Percentiles rank a stretch among this genome's conserved stretches.
Conservation (phyloP, 2,113 vertebrate species). For the Gymnorhina tibicen region DNA sequence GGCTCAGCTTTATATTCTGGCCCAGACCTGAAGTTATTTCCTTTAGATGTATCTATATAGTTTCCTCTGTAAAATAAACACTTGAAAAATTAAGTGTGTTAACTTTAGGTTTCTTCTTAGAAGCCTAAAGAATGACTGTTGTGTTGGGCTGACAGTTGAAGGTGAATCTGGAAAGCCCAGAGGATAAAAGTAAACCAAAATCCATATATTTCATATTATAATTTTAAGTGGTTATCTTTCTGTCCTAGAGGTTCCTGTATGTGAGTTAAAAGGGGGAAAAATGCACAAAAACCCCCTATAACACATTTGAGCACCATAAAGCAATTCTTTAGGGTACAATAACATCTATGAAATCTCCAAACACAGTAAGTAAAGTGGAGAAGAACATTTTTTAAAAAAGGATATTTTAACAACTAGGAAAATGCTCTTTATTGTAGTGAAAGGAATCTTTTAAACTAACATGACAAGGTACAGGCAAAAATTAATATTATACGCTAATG, state of each 20-base stretch:
- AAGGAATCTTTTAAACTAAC: constrained; percentile 83
- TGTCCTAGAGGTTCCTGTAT: neutral
- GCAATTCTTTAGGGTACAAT: constrained; percentile 39
- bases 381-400: constrained; percentile 65
- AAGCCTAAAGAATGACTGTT: neutral
- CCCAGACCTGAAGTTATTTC: neutral
- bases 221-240: constrained; percentile 34
- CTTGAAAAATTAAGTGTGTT: neutral
- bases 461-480: constrained; percentile 80
- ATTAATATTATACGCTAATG: constrained; percentile 80
- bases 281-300: neutral
- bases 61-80: neutral
- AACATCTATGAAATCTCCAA: constrained; percentile 38
- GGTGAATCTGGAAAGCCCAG: neutral
- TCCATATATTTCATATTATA: constrained; percentile 7
- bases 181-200: neutral
- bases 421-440: constrained; percentile 67
- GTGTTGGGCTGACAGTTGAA: neutral
- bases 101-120: neutral
- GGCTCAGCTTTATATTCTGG: neutral
- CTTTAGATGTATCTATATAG: neutral
- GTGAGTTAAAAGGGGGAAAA: neutral
- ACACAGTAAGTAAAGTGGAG: neutral
- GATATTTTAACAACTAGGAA: constrained; percentile 63
- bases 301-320: constrained; percentile 49